Evolutionary conservation across 2,113 vertebrate species (phyloP), one percentile per base, ranked within the genome.

Genomic region (Illadopsis cleaveri): DNA sequence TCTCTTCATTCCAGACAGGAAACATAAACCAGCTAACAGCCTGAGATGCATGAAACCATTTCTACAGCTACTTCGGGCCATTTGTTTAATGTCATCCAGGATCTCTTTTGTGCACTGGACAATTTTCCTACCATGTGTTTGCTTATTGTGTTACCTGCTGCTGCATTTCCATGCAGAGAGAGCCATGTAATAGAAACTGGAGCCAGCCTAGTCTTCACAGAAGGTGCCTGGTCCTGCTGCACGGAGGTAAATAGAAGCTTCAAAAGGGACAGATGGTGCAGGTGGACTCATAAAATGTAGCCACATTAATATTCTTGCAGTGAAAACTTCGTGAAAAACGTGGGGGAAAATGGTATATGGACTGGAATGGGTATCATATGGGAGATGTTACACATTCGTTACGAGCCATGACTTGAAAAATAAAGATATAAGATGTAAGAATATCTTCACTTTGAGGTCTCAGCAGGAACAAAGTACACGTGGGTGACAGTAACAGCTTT

Each of bases 1-100:
- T 94, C 76, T 77, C 82, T 93, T 73, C 50, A 2, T 94, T 94
- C 92, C 89, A 96, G 96, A 96, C 95, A 95, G 95, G 95, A 97
- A 97, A 96, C 83, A 96, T 97, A 96, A 97, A 97, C 87, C 83
- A 96, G 90, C 90, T 94, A 93, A 92, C 94, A 95, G 96, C 76
- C 80, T 38, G 77, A 94, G 83, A 92, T 86, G 94, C 94, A 95
- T 84, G 89, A 96, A 96, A 96, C 82, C 93, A 51, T 94, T 96
- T 89, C 95, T 89, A 96, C 83, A 96, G 82, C 93, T 92, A 94
- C 94, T 96, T 89, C 15, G 6, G 90, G 82, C 88, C 92, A 79
- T 93, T 96, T 90, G 93, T 93, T 96, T 94, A 93, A 96, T 78
- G 83, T 97, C 93, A 95, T 94, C 76, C 79, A 95, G 91, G 93